These are phyloP conservation scores for Cephus spinipes DNA, from an alignment of 2,888 invertebrate species.

Conservation along the genomic window DNA sequence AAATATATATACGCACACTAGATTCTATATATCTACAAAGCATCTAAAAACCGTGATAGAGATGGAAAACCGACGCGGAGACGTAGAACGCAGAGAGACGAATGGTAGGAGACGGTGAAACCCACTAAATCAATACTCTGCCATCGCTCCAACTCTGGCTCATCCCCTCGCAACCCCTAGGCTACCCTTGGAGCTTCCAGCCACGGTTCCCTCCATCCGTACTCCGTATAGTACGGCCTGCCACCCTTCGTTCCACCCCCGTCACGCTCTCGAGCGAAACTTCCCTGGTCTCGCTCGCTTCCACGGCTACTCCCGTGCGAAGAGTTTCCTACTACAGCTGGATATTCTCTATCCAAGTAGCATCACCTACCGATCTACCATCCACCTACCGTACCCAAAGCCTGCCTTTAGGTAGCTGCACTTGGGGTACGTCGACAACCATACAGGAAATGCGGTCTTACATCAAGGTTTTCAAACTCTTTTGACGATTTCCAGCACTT, in stretches of 20 bases:
- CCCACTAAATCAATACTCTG: slow-evolving; percentile 67
- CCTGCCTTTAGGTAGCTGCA: slow-evolving; percentile 24
- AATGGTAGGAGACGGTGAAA: slow-evolving; percentile 66
- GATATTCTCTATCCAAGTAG: slow-evolving; percentile 26
- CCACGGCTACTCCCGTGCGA: slow-evolving; percentile 53
- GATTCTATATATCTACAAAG: not conserved
- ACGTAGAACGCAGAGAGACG: slow-evolving; percentile 61
- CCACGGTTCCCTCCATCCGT: slow-evolving; percentile 40
- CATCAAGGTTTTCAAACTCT: not conserved
- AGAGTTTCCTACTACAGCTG: slow-evolving; percentile 50
- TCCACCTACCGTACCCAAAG: not conserved
- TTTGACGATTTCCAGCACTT: no score
- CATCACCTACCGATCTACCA: slow-evolving; percentile 16
- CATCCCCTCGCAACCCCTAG: slow-evolving; percentile 53
- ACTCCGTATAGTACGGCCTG: slow-evolving; percentile 42
- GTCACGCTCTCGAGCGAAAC: slow-evolving; percentile 65
- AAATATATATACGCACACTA: not conserved
- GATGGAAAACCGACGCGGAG: slow-evolving; percentile 26
- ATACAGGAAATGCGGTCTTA: slow-evolving; percentile 40
- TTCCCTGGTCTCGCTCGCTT: slow-evolving; percentile 53
- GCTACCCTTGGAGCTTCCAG: slow-evolving; percentile 40
- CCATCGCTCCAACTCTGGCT: slow-evolving; percentile 67
- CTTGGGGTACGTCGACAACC: slow-evolving; percentile 42
- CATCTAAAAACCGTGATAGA: not conserved
- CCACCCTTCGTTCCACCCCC: slow-evolving; percentile 62